phyloP scores from a whole-genome alignment of 2,797 vertebrate species.

The Champsocephalus esox region DNA sequence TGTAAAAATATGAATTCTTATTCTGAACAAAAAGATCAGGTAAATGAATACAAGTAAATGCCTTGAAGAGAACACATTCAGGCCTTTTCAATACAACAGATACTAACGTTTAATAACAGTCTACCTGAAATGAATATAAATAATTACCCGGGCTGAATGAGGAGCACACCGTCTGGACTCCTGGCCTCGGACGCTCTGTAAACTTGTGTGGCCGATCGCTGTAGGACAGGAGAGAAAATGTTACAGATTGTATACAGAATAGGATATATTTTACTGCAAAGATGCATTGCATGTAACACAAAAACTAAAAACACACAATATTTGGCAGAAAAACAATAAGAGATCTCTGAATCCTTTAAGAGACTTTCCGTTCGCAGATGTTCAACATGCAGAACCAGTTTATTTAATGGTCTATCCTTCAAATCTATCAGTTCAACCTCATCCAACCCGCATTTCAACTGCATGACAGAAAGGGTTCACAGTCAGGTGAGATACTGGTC shows the following conservation, averaged over 20 bases:
- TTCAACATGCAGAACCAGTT: neutral
- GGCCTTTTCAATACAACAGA: conserved; percentile 7
- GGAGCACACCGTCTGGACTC: conserved; percentile 96
- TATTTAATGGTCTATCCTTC: neutral
- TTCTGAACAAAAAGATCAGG: too few species aligned
- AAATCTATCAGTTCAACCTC: neutral
- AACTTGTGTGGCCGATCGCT: conserved; percentile 94
- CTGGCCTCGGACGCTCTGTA: conserved; percentile 93
- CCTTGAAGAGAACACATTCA: neutral
- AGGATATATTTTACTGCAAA: neutral
- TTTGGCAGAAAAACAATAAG: neutral
- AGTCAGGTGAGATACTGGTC: neutral
- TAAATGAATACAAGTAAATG: neutral
- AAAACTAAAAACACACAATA: neutral
- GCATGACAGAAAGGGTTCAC: neutral
- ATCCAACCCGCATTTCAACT: conserved; percentile 24
- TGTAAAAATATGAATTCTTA: too few species aligned
- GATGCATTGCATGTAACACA: neutral
- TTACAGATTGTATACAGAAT: neutral
- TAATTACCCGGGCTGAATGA: conserved; percentile 96
- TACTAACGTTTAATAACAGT: neutral
- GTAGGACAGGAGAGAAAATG: conserved; percentile 48
- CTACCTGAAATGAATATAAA: neutral
- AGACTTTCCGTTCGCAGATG: too few species aligned
- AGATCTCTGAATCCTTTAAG: too few species aligned